Conservation (phyloP, 2,888 invertebrate species). For the Dasysyrphus albostriatus region DNA sequence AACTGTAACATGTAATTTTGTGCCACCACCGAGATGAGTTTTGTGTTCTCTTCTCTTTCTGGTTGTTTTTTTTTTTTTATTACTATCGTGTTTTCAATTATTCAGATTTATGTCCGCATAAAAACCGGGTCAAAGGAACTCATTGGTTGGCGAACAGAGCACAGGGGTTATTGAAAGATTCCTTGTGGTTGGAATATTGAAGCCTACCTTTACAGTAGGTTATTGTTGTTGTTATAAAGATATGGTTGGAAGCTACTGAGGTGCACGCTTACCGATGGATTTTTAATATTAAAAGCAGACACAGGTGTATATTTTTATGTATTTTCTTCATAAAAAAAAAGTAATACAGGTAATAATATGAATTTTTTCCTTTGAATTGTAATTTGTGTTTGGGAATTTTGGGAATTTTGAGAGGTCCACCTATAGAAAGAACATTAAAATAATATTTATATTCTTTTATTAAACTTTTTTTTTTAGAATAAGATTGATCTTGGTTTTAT, state of each 20-base stretch:
- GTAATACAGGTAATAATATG: slow-evolving; percentile 1
- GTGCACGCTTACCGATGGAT: neutral
- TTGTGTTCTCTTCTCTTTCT: neutral
- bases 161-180: slow-evolving; percentile 16
- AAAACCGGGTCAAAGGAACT: slow-evolving; percentile 37
- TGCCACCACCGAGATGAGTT: slow-evolving; percentile 10
- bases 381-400: slow-evolving; percentile 14
- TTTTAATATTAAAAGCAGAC: slow-evolving; percentile 27
- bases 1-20: slow-evolving; percentile 45
- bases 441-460: neutral
- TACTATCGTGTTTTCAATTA: slow-evolving; percentile 60
- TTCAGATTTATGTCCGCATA: slow-evolving; percentile 66
- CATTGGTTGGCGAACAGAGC: slow-evolving; percentile 5
- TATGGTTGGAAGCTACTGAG: neutral
- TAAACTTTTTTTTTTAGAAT: neutral
- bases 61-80: slow-evolving; percentile 46
- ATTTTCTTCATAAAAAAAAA: neutral
- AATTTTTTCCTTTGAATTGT: slow-evolving; percentile 23
- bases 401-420: neutral
- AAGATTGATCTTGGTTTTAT: slow-evolving; percentile 19
- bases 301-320: slow-evolving; percentile 2
- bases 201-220: neutral
- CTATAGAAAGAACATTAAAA: neutral
- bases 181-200: slow-evolving; percentile 10
- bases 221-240: neutral